Percentiles rank a stretch among this genome's conserved stretches.
Conservation (phyloP, 2,888 invertebrate species). For the Epinotia ramella region DNA sequence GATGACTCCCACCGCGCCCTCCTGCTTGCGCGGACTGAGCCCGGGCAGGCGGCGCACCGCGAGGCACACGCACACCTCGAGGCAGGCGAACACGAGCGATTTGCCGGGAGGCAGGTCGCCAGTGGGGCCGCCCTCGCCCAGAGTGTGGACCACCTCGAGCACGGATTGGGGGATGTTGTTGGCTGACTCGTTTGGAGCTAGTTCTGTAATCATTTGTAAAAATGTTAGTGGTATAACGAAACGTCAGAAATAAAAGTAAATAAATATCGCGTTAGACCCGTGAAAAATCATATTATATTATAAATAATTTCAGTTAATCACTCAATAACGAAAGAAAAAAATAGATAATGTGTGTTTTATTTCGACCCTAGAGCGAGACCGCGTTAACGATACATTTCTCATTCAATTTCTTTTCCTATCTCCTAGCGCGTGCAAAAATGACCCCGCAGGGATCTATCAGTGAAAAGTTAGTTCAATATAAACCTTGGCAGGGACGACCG, state of each 20-base stretch:
- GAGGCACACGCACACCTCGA: constrained; percentile 97
- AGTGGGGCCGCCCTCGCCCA: constrained; percentile 94
- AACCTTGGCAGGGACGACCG: neutral
- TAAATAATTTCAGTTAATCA: no score
- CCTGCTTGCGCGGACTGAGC: constrained; percentile 89
- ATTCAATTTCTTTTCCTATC: neutral
- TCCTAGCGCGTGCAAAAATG: neutral
- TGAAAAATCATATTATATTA: no score
- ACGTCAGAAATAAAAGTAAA: no score
- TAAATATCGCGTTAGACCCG: no score
- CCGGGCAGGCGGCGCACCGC: constrained; percentile 95
- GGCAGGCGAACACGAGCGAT: constrained; percentile 95
- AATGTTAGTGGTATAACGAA: neutral
- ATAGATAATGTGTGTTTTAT: no score
- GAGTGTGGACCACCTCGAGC: constrained; percentile 82
- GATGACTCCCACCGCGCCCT: constrained; percentile 77
- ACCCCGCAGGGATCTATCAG: neutral
- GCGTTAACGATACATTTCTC: no score
- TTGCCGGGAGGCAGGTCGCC: constrained; percentile 94
- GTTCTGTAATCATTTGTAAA: constrained; percentile 67
- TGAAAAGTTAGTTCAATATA: constrained; percentile 12
- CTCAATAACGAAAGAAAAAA: no score
- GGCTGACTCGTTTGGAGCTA: constrained; percentile 73
- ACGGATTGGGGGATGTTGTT: constrained; percentile 71
- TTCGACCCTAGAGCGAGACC: no score